Evolutionary conservation across 2,797 vertebrate species (phyloP), one percentile per base, ranked within the genome.

Genomic region (Acropternis orthonyx): DNA sequence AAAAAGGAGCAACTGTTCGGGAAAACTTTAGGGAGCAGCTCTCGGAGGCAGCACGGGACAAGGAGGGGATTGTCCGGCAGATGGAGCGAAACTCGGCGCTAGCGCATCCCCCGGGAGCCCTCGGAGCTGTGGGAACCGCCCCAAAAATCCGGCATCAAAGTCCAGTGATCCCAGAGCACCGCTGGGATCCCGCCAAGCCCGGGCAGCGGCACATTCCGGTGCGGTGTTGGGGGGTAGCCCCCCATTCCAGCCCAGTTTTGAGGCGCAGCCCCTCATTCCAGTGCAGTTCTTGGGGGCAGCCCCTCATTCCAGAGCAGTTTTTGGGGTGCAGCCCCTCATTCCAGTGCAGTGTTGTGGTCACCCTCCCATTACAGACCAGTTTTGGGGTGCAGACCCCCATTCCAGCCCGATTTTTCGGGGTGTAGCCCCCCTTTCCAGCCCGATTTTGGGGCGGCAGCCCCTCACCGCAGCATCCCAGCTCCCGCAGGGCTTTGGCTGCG

Each of bases 111-210:
- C 41, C n/a, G 4, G 8, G 37, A 32, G 16, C 37, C 65, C 3
- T 0, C 9, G 24, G 61, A 30, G 32, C 48, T 5, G n/a, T 0
- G 85, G 71, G 39, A 32, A 44, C 7, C 2, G 2, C 6, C 9
- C 0, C 56, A 2, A 4, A 48, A 77, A 23, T 4, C 56, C 39
- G 1, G 19, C 1, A 1, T 6, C 2, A 4, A 10, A 66, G 59
- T 2, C 14, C 4, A 32, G 17, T 0, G 28, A 23, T 1, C 6
- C 43, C 72, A 16, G 32, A 21, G 67, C 43, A 28, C 2, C 14
- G 9, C 69, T 2, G 19, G 51, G 24, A 13, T 0, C 22, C 9
- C 6, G 3, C 52, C 9, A 11, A 11, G 39, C 32, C 22, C 28
- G 3, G n/a, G 41, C 49, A 19, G 51, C 5, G 1, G 16, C 28